A percentile compares a stretch with the other conserved stretches of the same genome.
Evolutionary conservation across 2,888 invertebrate species (phyloP).

Genomic region (Plebejus anna): DNA sequence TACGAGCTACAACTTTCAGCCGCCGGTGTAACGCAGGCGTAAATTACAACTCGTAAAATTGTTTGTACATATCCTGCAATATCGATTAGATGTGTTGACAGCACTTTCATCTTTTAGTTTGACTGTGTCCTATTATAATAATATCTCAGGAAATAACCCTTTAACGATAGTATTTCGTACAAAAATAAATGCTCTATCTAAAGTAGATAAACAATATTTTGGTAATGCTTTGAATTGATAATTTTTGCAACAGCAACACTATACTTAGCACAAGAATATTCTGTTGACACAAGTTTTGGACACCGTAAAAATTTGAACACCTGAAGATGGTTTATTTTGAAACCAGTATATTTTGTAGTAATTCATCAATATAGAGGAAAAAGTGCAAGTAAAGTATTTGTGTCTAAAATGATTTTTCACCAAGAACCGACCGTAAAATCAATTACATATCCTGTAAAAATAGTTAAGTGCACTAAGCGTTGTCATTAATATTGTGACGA

Average conservation of each 20-base stretch:
- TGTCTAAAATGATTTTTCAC: too few relatives aligned
- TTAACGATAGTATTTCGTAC: neutral
- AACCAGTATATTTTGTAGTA: too few relatives aligned
- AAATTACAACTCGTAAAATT: slow-evolving; percentile 32
- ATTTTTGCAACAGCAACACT: too few relatives aligned
- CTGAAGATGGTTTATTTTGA: too few relatives aligned
- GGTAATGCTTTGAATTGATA: too few relatives aligned
- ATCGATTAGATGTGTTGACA: slow-evolving; percentile 11
- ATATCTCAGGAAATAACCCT: neutral
- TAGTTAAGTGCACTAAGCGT: neutral
- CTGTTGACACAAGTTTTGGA: neutral
- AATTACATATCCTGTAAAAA: neutral
- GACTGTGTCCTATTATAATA: neutral
- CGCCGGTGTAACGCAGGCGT: slow-evolving; percentile 37
- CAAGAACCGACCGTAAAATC: too few relatives aligned
- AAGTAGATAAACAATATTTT: neutral
- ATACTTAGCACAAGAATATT: neutral
- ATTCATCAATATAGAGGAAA: too few relatives aligned
- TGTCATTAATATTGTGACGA: neutral
- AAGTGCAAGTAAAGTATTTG: too few relatives aligned
- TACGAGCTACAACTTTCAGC: slow-evolving; percentile 70
- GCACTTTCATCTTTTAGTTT: neutral
- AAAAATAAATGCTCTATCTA: neutral
- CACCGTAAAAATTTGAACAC: neutral
- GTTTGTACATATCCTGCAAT: slow-evolving; percentile 23